Evolutionary conservation across 37 sponge, comb jelly and placozoan species (phyloP), one percentile per base, ranked within the genome.

Genomic region (Crambe crambe): DNA sequence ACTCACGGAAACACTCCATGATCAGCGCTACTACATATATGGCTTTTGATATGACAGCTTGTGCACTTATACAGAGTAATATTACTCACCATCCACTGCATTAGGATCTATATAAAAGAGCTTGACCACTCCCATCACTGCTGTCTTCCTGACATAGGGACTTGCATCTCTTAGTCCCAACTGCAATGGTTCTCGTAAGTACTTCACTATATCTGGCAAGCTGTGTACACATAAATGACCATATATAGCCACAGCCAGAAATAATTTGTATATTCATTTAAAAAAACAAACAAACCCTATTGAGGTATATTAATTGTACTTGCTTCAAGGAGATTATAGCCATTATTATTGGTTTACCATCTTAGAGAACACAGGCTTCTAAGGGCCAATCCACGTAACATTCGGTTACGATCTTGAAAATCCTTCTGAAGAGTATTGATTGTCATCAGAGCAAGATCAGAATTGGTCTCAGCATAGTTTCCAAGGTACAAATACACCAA

Each of bases 381-480:
- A 35, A 97, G 90, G 25, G 97, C 97, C 35, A 97, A 85, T 25
- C 95, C 93, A 31, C 97, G 68, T 42, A 97, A 64, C 56, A 87
- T 67, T 3, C 95, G 92, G 77, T 94, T 90, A 31, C 87, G 81
- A 78, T 97, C 95, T 26, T 76, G 68, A 34, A 75, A 72, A 78
- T 97, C 97, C 67, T 97, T 97, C 76, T 73, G 83, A 8, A 97
- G 81, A 18, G 97, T 97, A 75, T 97, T 97, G 32, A 97, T 76
- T 0, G 93, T 88, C 37, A 97, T 82, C 37, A 97, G 79, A 30
- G 95, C 87, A 42, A 97, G 79, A 57, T 94, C 95, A 22, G 93
- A 81, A 86, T 94, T 89, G 36, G 83, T 80, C 58, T 94, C 87
- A 17, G 95, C 97, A 74, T 94, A 97, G 54, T 61, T 88, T 37